Base-by-base conservation (phyloP, 2,797 vertebrate species). In the Anniella stebbinsi region DNA sequence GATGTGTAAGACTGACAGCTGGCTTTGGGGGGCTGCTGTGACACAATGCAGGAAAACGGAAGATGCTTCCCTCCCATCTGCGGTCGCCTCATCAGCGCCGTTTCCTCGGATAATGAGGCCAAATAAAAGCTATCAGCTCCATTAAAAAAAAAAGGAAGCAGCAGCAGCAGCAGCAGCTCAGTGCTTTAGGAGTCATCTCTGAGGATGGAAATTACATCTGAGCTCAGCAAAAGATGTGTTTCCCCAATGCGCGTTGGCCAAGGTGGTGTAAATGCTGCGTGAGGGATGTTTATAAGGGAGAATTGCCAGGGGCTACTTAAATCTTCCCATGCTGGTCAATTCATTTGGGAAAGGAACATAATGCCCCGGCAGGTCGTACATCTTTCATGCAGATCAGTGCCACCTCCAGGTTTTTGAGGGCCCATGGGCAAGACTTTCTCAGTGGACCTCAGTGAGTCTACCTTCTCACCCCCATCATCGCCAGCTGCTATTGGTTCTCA, bases 1-100 rank as follows among this genome's bases (percentile, higher is more conserved):
- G 93, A 90, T 93, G 94, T 94, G 92, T 92, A 86, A 91, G 95
- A 94, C 88, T 30, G 90, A 90, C 93, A 94, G 94, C 92, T 91
- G 92, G 91, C 63, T 1, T 63, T 77, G 66, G 48, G 69, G 70
- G 90, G 90, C 89, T 76, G 83, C 72, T 88, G 83, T 48, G 87
- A 87, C 80, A 92, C 91, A 92, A 90, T 82, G 78, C 94, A 88
- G 91, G 70, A 87, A 86, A 0, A 0, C 80, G 86, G 91, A 93
- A 17, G 78, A 77, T 66, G 94, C 86, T 92, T 91, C 91, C 91
- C 45, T 67, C 88, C 80, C 84, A 21, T 84, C 69, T 60, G 38
- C 63, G 82, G 78, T 0, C 0, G 45, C 21, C 91, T 91, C 54
- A 45, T 33, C 81, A 33, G 83, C 33, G 69, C 41, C 91, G 81